These are phyloP conservation scores for Thinocorus orbignyianus DNA, from an alignment of 2,113 vertebrate genomes.

Conservation along the genomic window DNA sequence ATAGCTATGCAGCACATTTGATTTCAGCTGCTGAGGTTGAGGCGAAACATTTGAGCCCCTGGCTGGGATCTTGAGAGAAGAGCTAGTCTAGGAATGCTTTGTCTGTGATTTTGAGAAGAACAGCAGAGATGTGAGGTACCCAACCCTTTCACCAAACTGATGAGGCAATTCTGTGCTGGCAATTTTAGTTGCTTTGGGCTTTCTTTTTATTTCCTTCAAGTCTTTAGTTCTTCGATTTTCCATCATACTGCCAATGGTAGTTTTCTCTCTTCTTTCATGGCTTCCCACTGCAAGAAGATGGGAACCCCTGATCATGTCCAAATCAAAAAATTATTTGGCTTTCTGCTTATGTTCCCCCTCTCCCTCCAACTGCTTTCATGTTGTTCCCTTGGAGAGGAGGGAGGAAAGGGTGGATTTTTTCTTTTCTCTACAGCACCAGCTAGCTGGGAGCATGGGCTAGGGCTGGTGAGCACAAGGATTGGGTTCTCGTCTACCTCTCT, in stretches of 20 bases:
- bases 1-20: accelerated
- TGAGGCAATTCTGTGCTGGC: neutral
- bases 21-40: neutral
- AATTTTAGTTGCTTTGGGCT: neutral
- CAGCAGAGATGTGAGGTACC: neutral
- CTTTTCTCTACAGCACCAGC: neutral
- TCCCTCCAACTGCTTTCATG: neutral
- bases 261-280: neutral
- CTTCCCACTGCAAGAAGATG: neutral
- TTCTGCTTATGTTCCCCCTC: neutral
- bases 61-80: neutral
- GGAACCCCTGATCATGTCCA: neutral
- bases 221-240: neutral
- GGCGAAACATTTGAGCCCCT: accelerated
- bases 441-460: neutral
- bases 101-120: neutral
- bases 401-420: neutral
- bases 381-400: neutral
- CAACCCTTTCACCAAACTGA: neutral
- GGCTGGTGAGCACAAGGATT: neutral
- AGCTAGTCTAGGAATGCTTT: neutral
- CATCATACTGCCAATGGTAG: accelerated
- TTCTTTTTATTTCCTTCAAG: neutral
- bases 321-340: neutral
- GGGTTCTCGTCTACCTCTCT: neutral